Percentiles rank a stretch among this genome's conserved stretches.
Evolutionary conservation across 2,888 invertebrate genomes (phyloP).

Genomic region (Diadegma fenestrale): DNA sequence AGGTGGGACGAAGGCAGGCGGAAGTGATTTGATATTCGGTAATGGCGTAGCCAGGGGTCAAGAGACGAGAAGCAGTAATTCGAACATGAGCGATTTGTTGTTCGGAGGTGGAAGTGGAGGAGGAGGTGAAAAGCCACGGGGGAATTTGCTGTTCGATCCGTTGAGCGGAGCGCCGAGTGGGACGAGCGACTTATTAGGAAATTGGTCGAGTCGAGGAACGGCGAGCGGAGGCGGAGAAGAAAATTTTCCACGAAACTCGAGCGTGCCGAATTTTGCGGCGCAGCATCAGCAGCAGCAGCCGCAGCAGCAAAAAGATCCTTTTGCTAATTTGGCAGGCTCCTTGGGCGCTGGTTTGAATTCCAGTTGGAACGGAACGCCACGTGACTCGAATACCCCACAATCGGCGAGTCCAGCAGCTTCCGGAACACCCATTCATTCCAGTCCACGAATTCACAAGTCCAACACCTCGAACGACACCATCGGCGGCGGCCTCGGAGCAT

Average conservation of each 20-base stretch:
- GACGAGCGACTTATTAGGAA: slow-evolving; percentile 87
- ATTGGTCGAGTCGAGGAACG: slow-evolving; percentile 80
- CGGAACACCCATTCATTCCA: slow-evolving; percentile 85
- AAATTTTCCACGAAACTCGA: slow-evolving; percentile 84
- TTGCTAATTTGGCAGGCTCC: slow-evolving; percentile 88
- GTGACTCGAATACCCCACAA: slow-evolving; percentile 82
- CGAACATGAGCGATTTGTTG: slow-evolving; percentile 75
- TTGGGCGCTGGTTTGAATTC: slow-evolving; percentile 81
- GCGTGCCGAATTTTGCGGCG: slow-evolving; percentile 86
- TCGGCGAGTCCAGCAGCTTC: slow-evolving; percentile 82
- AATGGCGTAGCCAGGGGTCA: slow-evolving; percentile 50
- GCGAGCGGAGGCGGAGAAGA: slow-evolving; percentile 74
- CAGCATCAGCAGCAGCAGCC: slow-evolving; percentile 85
- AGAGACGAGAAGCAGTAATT: slow-evolving; percentile 67
- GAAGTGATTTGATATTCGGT: slow-evolving; percentile 78
- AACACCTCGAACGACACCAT: slow-evolving; percentile 72
- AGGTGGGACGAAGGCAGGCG: slow-evolving; percentile 71
- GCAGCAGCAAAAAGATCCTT: slow-evolving; percentile 88
- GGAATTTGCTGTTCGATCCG: slow-evolving; percentile 81
- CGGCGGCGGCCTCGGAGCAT: slow-evolving; percentile 45
- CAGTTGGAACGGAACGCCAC: slow-evolving; percentile 84
- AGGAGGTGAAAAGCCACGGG: slow-evolving; percentile 37
- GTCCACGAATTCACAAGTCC: slow-evolving; percentile 82
- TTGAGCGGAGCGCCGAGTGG: slow-evolving; percentile 71
- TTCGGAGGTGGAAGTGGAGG: slow-evolving; percentile 71